phyloP scores from a whole-genome alignment of 1,140 invertebrate species.

The Calliphora vicina region DNA sequence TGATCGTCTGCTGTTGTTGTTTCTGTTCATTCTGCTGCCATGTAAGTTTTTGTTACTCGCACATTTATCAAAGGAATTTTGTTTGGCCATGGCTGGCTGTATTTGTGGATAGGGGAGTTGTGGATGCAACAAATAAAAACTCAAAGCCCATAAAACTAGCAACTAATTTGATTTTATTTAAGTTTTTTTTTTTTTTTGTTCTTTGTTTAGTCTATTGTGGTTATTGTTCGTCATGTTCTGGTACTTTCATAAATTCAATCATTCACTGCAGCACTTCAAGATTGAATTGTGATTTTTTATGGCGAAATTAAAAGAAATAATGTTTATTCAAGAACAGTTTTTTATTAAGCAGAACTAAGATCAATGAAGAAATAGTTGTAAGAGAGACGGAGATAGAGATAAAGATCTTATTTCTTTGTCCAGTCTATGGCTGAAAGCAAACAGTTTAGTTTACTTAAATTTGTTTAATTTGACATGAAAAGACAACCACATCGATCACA shows the following conservation, averaged over 20 bases:
- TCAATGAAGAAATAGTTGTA: too few relatives aligned
- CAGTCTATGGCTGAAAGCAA: too few relatives aligned
- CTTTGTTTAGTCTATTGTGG: conserved; percentile 33
- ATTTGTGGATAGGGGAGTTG: background rate
- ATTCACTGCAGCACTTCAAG: conserved; percentile 22
- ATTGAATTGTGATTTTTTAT: background rate
- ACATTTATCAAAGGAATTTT: background rate
- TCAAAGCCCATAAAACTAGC: conserved; percentile 28
- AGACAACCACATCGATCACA: too few relatives aligned
- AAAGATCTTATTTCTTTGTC: too few relatives aligned
- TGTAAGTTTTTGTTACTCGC: background rate
- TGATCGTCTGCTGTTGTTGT: conserved; percentile 17
- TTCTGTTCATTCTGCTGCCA: background rate
- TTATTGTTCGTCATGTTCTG: background rate
- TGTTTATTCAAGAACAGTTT: background rate
- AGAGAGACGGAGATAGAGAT: too few relatives aligned
- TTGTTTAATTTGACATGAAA: too few relatives aligned
- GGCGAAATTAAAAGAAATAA: background rate
- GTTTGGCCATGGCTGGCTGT: background rate
- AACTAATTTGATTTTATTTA: conserved; percentile 28
- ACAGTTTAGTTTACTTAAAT: too few relatives aligned
- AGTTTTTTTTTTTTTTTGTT: background rate
- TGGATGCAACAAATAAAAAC: conserved; percentile 16
- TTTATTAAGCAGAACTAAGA: too few relatives aligned
- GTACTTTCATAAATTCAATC: conserved; percentile 23